Conservation (phyloP, 2,888 invertebrate genomes). For the Automeris io region DNA sequence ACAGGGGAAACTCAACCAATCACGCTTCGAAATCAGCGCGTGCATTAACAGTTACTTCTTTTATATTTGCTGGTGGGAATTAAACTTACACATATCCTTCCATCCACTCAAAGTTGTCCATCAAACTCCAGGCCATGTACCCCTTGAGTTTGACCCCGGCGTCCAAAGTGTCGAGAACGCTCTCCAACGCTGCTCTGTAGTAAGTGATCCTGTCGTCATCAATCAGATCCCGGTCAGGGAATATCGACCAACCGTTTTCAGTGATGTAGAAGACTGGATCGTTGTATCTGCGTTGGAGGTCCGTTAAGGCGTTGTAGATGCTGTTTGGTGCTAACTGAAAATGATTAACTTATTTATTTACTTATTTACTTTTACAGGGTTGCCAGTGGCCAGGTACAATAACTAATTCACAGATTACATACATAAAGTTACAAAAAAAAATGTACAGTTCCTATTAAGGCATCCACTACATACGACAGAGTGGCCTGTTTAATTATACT, state of each 20-base stretch:
- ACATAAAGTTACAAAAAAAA: too few species aligned
- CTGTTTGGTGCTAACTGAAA: conserved; percentile 77
- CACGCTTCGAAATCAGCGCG: too few species aligned
- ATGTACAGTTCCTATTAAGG: too few species aligned
- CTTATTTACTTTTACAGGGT: too few species aligned
- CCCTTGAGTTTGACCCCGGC: conserved; percentile 65
- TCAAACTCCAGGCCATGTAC: conserved; percentile 79
- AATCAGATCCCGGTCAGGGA: conserved; percentile 30
- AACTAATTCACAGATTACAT: too few species aligned
- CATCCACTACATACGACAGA: too few species aligned
- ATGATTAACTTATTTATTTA: too few species aligned
- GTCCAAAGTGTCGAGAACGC: conserved; percentile 54
- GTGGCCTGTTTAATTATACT: too few species aligned
- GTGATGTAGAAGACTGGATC: conserved; percentile 75
- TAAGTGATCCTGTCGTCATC: conserved; percentile 65
- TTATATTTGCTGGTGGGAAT: too few species aligned
- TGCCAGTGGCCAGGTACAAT: too few species aligned
- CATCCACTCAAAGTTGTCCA: conserved; percentile 82
- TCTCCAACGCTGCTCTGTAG: conserved; percentile 56
- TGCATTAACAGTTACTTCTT: too few species aligned
- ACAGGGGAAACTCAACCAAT: too few species aligned
- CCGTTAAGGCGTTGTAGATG: conserved; percentile 69
- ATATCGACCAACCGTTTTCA: conserved; percentile 78
- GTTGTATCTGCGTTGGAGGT: conserved; percentile 63
- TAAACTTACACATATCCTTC: conserved; percentile 74